Base-by-base conservation (phyloP, 2,888 invertebrate genomes). In the Harpalus rufipes region DNA sequence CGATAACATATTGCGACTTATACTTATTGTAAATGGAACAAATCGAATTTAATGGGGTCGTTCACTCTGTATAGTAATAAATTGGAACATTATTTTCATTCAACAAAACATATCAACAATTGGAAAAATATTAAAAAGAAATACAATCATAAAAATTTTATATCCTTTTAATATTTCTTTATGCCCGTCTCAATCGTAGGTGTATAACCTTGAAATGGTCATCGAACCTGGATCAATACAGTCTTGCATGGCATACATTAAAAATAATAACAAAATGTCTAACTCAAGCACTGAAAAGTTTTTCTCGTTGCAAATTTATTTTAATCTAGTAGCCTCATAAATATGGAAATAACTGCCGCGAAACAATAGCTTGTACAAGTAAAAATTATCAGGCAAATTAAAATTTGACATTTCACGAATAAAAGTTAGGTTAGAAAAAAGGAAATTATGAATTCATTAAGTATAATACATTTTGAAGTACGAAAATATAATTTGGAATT, bases 201-300 rank as follows among this genome's bases (percentile, higher is more conserved):
- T 63, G 63, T 7, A 63, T 63, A 25, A 63, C 63, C 63, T 63
- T 63, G 63, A 21, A n/a, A 1, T 63, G 63, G 63, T 63, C 63
- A 63, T 63, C 18, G 63, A 21, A 63, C 63, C 8, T 18, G 25
- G 25, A 63, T 63, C 63, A 21, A 63, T 63, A 63, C n/a, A 59
- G 8, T 18, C 63, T 21, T 63, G 63, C 63, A 25, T 21, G 63
- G 21, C 63, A 63, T 63, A 21, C 10, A 63, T 63, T 63, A 18
- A 21, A 63, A 63, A 25, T 63, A 59, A 59, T 16, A 59, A 16
- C 59, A 16, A 16, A 59, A 59, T 59, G 7, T 7, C 14, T 59
- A 51, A 51, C 44, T 51, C 44, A 8, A 8, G 12, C 44, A 2
- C 12, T 3, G 10, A 51, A 32, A 32, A 32, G 32, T 32, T 32